Evolutionary conservation across 2,888 invertebrate species (phyloP), one percentile per base, ranked within the genome.

Genomic region (Zygogramma bicolorata): DNA sequence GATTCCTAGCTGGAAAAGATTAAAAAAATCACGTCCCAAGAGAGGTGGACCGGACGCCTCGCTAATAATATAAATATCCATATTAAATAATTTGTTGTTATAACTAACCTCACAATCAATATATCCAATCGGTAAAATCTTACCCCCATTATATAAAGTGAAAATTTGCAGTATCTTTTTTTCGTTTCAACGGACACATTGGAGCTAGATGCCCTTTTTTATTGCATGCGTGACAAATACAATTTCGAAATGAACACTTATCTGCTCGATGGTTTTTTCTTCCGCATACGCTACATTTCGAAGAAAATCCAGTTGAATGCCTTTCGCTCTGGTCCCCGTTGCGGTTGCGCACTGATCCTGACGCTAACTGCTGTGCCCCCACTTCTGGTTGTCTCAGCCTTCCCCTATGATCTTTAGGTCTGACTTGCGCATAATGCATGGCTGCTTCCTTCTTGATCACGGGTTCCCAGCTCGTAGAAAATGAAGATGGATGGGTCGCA

Each of bases 151-250:
- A 60, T 38, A 60, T 20, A 60, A 38, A 4, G 18, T 34, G 6
- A 18, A 7, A 7, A 57, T 31, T n/a, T 38, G 10, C n/a, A 38
- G 13, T 40, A 13, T 38, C 34, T 58, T 10, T 34, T 8, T 29
- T 25, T 2, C 18, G 27, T 59, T 65, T 72, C 8, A 3, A 20
- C 8, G 42, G 15, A 60, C 66, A 70, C 13, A 73, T 46, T 4
- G 68, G 61, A 2, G 73, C 49, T 18, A 73, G 34, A 53, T 73
- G 61, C 3, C 62, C 65, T 13, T 72, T 63, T 13, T 15, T 68
- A 1, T 72, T 22, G 13, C 65, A 72, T 46, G 8, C 1, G 38
- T 65, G 69, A 42, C 73, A 65, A 68, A 38, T 15, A 66, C 61
- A 65, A 25, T 69, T n/a, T 49, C 62, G 70, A 34, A 31, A 70